A percentile compares a stretch with the other conserved stretches of the same genome.
These are phyloP conservation scores for Microhierax caerulescens DNA, from an alignment of 2,797 vertebrate species.

Conservation along the genomic window DNA sequence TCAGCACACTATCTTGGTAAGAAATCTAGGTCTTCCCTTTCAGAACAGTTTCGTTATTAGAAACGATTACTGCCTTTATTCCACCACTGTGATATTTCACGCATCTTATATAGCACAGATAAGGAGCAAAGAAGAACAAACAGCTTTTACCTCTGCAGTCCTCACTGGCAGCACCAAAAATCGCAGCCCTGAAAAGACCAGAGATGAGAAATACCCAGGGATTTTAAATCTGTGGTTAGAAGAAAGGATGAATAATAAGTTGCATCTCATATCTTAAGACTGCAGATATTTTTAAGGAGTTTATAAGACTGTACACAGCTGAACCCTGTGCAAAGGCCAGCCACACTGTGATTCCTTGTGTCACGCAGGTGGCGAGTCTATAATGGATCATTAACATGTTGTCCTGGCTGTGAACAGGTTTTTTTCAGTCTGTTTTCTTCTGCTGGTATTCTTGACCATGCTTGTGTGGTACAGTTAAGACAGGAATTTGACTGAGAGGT, in stretches of 20 bases:
- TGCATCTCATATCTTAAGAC: neutral
- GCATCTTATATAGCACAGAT: conserved; percentile 37
- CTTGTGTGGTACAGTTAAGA: neutral
- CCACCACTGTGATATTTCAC: conserved; percentile 40
- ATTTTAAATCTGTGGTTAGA: conserved; percentile 7
- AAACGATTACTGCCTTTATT: conserved; percentile 66
- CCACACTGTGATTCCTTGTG: neutral
- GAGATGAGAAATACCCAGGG: neutral
- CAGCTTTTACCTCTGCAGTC: conserved; percentile 45
- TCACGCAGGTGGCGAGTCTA: neutral
- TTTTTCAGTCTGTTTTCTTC: neutral
- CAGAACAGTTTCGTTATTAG: conserved; percentile 69
- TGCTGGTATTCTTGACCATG: neutral
- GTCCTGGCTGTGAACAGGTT: neutral
- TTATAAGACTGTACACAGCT: neutral
- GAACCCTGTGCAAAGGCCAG: neutral
- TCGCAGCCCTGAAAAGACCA: conserved; percentile 8
- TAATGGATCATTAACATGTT: neutral
- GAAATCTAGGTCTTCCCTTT: conserved; percentile 67
- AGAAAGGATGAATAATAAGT: neutral
- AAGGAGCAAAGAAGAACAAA: conserved; percentile 61
- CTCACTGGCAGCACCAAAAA: conserved; percentile 38
- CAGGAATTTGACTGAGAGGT: neutral
- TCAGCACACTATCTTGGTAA: conserved; percentile 32
- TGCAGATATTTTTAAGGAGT: neutral